Base-by-base conservation (phyloP, 1,140 invertebrate species). In the Drosophila lowei region DNA sequence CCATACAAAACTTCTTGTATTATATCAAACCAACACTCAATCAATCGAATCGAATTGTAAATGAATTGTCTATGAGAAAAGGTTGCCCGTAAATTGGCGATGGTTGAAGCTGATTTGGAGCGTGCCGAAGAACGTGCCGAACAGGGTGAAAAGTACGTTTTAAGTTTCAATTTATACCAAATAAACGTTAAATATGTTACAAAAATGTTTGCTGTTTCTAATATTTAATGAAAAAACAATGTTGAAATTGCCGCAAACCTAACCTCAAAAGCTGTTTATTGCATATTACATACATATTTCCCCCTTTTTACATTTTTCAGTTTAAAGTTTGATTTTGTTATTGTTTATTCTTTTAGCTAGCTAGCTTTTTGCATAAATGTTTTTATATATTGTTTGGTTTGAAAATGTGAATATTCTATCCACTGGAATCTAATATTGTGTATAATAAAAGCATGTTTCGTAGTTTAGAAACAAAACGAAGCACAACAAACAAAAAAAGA, bases 41-140 rank as follows among this genome's bases (percentile, higher is more conserved):
- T 60, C 48, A 75, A 50, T 44, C 67, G 66, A 77, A 79, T 61
- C 62, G 44, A 86, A 72, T 68, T 62, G 43, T 63, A 66, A 50
- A 75, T 56, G 56, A 58, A 68, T 72, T 38, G 34, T 38, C 48
- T 76, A 56, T 72, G 79, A 84, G 68, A 92, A 91, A 94, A 99
- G 99, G 98, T 99, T 92, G 98, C 99, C 94, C 98, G 99, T 98
- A 99, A 99, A 95, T 96, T 99, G 95, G 99, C 99, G 93, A 99
- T 99, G 97, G 99, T 99, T 95, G 99, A 99, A 94, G 99, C 99
- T 93, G 99, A 99, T 94, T 95, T 99, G 93, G 99, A 99, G 94
- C 96, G 99, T 94, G 98, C 99, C 89, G 99, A 99, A 95, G 98
- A 99, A 93, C 97, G 99, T 93, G 98, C 99, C 90, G 99, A 99